Evolutionary conservation across 2,888 invertebrate species (phyloP).

Genomic region (Clanis bilineata): DNA sequence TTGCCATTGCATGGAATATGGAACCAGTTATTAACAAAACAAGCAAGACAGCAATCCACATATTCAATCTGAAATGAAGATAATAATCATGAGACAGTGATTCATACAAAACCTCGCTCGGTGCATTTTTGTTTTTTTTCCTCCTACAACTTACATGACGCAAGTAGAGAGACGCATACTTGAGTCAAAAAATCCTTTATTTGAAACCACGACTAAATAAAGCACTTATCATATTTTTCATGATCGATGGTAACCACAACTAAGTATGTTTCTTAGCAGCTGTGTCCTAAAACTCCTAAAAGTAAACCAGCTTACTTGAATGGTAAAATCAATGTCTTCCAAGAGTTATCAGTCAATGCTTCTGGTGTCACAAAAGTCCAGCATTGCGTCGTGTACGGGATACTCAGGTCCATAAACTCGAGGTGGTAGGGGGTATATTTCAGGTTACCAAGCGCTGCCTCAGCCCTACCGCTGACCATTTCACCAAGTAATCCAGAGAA

Average conservation of each 20-base stretch:
- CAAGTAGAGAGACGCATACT: too few species aligned
- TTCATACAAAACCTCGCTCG: too few species aligned
- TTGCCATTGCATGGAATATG: conserved; percentile 85
- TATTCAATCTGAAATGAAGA: conserved; percentile 79
- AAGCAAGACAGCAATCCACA: conserved; percentile 89
- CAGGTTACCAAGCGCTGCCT: conserved; percentile 89
- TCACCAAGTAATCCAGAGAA: conserved; percentile 89
- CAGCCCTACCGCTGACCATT: conserved; percentile 85
- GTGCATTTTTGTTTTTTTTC: too few species aligned
- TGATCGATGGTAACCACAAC: too few species aligned
- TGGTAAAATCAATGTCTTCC: conserved; percentile 91
- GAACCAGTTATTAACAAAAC: conserved; percentile 85
- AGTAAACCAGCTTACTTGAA: conserved; percentile 90
- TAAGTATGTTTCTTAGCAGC: too few species aligned
- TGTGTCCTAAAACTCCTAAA: too few species aligned
- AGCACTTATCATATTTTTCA: too few species aligned
- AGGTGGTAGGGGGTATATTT: conserved; percentile 87
- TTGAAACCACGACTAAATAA: too few species aligned
- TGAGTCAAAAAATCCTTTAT: too few species aligned
- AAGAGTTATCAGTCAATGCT: conserved; percentile 89
- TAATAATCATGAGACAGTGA: too few species aligned
- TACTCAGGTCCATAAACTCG: conserved; percentile 87
- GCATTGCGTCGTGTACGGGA: conserved; percentile 91
- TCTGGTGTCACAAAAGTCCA: conserved; percentile 93
- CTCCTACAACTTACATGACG: too few species aligned